phyloP scores from a whole-genome alignment of 2,888 invertebrate species.

The Pterostichus madidus region DNA sequence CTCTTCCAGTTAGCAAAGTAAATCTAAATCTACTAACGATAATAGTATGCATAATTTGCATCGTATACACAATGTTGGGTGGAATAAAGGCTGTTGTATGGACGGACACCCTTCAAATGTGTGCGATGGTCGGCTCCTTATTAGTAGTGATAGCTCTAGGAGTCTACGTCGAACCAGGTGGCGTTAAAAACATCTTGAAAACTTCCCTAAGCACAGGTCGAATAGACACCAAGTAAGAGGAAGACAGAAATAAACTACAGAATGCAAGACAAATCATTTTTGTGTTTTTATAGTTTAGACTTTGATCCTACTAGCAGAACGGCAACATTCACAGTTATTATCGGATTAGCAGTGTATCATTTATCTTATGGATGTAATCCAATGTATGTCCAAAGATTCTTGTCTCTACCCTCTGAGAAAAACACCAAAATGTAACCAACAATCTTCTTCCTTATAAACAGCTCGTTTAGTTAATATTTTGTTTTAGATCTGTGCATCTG shows the following conservation, averaged over 20 bases:
- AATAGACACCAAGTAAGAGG: slow-evolving; percentile 23
- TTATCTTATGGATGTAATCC: slow-evolving; percentile 77
- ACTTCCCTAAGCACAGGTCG: slow-evolving; percentile 3
- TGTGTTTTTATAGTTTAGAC: slow-evolving; percentile 78
- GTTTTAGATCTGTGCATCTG: slow-evolving; percentile 42
- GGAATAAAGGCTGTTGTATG: slow-evolving; percentile 76
- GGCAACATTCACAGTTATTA: slow-evolving; percentile 80
- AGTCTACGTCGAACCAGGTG: slow-evolving; percentile 71
- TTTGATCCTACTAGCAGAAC: slow-evolving; percentile 81
- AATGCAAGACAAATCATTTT: background rate
- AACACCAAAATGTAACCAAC: slow-evolving; percentile 77
- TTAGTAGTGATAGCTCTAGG: slow-evolving; percentile 73
- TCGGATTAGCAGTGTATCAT: slow-evolving; percentile 78
- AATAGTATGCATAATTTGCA: slow-evolving; percentile 83
- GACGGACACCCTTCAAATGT: slow-evolving; percentile 76
- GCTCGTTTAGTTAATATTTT: background rate
- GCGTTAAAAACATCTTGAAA: background rate
- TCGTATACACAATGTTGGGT: slow-evolving; percentile 84
- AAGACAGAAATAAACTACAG: background rate
- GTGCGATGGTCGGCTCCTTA: slow-evolving; percentile 74
- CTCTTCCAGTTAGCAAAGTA: slow-evolving; percentile 82
- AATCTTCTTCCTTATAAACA: too few species aligned
- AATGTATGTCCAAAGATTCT: slow-evolving; percentile 79
- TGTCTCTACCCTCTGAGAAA: slow-evolving; percentile 79
- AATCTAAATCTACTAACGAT: slow-evolving; percentile 82